Conservation (phyloP, 2,888 invertebrate genomes). For the Lathronympha strigana region DNA sequence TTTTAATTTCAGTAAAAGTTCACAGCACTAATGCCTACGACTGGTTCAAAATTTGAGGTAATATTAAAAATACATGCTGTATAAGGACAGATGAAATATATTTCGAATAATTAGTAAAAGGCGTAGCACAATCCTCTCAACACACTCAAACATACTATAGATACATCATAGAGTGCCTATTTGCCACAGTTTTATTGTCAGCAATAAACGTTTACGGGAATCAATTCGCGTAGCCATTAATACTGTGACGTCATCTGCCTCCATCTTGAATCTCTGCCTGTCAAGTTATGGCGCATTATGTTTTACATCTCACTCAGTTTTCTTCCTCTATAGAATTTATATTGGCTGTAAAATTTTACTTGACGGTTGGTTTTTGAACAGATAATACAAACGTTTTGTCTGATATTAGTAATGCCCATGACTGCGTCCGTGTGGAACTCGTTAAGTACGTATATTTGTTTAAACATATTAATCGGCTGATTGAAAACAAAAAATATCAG, state of each 20-base stretch:
- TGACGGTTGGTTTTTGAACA: background rate
- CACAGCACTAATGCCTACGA: too few relatives aligned
- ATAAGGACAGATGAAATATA: too few relatives aligned
- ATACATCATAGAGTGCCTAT: constrained; percentile 1
- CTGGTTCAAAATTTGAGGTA: too few relatives aligned
- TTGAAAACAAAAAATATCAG: too few relatives aligned
- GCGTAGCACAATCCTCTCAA: too few relatives aligned
- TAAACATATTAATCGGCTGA: too few relatives aligned
- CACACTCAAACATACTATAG: background rate
- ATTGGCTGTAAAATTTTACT: constrained; percentile 26
- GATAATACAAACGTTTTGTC: too few relatives aligned
- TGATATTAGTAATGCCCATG: background rate
- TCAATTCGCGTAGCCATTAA: constrained; percentile 35
- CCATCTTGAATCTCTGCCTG: constrained; percentile 38
- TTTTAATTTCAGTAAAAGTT: too few relatives aligned
- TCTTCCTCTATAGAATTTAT: constrained; percentile 23
- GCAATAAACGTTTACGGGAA: constrained; percentile 38
- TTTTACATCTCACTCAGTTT: constrained; percentile 37
- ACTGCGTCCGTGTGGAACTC: too few relatives aligned
- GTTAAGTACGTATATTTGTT: too few relatives aligned
- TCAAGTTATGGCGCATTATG: constrained; percentile 35
- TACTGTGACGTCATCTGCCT: constrained; percentile 36
- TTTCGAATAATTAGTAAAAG: too few relatives aligned
- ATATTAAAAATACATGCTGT: too few relatives aligned
- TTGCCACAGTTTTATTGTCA: constrained; percentile 32